Conservation (phyloP, 2,888 invertebrate genomes). For the Amblyteles armatorius region DNA sequence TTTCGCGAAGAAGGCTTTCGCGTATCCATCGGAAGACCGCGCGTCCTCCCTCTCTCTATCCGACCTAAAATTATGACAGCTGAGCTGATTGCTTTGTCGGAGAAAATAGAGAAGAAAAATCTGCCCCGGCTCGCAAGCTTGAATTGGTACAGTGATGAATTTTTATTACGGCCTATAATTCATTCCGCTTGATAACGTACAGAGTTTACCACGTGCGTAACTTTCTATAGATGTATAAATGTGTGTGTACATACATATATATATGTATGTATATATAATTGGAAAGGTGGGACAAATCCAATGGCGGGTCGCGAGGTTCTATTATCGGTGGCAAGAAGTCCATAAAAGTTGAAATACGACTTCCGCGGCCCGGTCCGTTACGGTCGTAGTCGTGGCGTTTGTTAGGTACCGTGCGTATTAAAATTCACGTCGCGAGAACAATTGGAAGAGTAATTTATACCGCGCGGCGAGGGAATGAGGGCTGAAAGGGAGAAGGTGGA, state of each 20-base stretch:
- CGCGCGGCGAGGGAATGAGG: constrained; percentile 3
- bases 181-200: constrained; percentile 41
- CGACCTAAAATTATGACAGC: background rate
- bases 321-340: constrained; percentile 65
- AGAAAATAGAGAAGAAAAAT: background rate
- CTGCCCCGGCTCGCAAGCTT: background rate
- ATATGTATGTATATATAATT: constrained; percentile 31
- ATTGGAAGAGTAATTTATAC: constrained; percentile 64
- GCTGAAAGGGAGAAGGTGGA: background rate
- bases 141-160: constrained; percentile 38
- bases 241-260: background rate
- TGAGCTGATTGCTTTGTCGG: constrained; percentile 9
- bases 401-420: constrained; percentile 53
- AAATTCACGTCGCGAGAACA: constrained; percentile 68
- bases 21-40: background rate
- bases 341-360: constrained; percentile 69
- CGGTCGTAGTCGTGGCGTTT: background rate
- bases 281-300: constrained; percentile 57
- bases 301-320: constrained; percentile 56
- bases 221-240: constrained; percentile 10
- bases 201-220: background rate
- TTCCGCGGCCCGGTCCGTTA: constrained; percentile 46
- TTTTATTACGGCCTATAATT: constrained; percentile 50
- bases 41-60: background rate
- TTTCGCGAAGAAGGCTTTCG: background rate